Percentiles rank a stretch among this genome's conserved stretches.
phyloP scores from a whole-genome alignment of 2,888 invertebrate species.

The Cremastinae sp. region DNA sequence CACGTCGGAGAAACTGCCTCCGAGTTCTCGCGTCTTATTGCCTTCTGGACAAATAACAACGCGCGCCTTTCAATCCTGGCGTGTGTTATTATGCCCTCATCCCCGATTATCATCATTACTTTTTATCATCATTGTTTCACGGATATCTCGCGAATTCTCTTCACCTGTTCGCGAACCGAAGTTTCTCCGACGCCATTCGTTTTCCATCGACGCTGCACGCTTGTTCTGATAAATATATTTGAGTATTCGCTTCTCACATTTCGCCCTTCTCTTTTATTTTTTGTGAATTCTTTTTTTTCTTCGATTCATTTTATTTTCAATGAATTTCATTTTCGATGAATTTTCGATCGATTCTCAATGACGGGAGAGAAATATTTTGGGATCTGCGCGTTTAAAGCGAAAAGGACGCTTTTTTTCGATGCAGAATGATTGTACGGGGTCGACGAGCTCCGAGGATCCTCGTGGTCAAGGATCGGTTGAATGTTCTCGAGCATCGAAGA shows the following conservation, averaged over 20 bases:
- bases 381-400: background rate
- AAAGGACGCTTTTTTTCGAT: slow-evolving; percentile 1
- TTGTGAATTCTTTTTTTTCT: no score
- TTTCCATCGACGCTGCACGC: no score
- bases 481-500: slow-evolving; percentile 36
- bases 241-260: no score
- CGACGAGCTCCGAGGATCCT: slow-evolving; percentile 44
- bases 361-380: background rate
- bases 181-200: no score
- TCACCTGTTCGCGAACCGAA: slow-evolving; percentile 43
- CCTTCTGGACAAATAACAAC: slow-evolving; percentile 50
- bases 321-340: no score
- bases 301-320: no score
- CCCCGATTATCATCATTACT: slow-evolving; percentile 1
- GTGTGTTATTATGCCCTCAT: slow-evolving; percentile 41
- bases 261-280: no score
- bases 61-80: slow-evolving; percentile 39
- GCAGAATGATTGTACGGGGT: slow-evolving; percentile 29
- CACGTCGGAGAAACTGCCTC: slow-evolving; percentile 43
- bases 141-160: slow-evolving; percentile 11
- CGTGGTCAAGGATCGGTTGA: slow-evolving; percentile 56
- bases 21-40: slow-evolving; percentile 39
- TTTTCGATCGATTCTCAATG: no score
- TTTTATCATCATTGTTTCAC: background rate
- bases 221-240: no score